phyloP scores from a whole-genome alignment of 2,888 invertebrate species.

The Tipula lateralis region DNA sequence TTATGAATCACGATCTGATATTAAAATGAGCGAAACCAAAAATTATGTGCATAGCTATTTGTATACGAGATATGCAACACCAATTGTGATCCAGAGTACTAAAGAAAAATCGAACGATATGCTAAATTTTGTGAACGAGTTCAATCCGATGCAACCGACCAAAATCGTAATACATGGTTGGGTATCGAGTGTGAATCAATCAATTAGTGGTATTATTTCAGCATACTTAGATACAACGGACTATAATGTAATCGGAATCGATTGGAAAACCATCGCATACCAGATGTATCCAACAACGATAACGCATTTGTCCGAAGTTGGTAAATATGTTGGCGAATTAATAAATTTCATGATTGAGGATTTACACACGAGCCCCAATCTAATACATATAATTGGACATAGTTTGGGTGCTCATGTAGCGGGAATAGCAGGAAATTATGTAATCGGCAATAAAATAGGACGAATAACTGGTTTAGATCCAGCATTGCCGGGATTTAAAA shows the following conservation, averaged over 20 bases:
- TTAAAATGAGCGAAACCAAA: not conserved
- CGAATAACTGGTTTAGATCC: constrained; percentile 3
- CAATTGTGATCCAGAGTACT: constrained; percentile 1
- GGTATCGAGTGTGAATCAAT: constrained; percentile 33
- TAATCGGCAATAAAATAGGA: not conserved
- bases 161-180: constrained; percentile 48
- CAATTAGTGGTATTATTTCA: not conserved
- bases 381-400: constrained; percentile 1
- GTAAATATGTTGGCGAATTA: constrained; percentile 3
- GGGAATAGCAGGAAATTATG: not conserved
- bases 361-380: not conserved
- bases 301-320: not conserved
- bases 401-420: constrained; percentile 3
- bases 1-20: not conserved
- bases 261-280: not conserved
- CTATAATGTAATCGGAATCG: not conserved
- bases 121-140: not conserved
- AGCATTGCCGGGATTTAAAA: not conserved
- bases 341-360: not conserved
- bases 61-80: not conserved
- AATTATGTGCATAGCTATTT: not conserved
- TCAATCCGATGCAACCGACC: constrained; percentile 42
- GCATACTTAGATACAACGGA: not conserved
- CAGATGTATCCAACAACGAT: not conserved
- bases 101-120: not conserved